These are phyloP conservation scores for Nephrotoma appendiculata DNA, from an alignment of 2,888 invertebrate genomes.

Conservation along the genomic window DNA sequence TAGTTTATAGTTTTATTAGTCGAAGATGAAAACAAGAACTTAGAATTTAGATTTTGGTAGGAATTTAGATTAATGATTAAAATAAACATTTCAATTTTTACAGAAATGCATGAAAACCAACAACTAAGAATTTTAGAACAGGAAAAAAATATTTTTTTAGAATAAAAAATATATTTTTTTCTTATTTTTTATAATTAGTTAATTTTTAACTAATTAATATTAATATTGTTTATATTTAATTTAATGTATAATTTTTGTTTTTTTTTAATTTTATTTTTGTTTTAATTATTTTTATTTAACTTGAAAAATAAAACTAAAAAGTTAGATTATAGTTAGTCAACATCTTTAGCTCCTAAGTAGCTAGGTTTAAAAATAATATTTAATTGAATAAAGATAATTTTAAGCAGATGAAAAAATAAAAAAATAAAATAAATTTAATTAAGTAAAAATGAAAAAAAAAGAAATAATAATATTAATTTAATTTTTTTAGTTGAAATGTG, in stretches of 20 bases:
- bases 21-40: background rate
- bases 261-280: background rate
- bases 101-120: background rate
- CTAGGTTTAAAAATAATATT: conserved; percentile 6
- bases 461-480: conserved; percentile 1
- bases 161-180: background rate
- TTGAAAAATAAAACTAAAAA: background rate
- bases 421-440: background rate
- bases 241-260: background rate
- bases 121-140: background rate
- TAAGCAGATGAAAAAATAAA: background rate
- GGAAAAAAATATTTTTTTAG: background rate
- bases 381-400: background rate
- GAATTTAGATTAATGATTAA: background rate
- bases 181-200: background rate
- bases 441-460: background rate
- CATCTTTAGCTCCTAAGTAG: conserved; percentile 5
- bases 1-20: conserved; percentile 1
- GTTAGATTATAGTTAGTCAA: conserved; percentile 1
- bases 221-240: background rate
- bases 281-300: background rate
- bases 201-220: background rate
- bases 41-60: conserved; percentile 3
- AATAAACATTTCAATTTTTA: conserved; percentile 1
- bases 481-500: background rate